Percentiles rank a stretch among this genome's conserved stretches.
Evolutionary conservation across 2,888 invertebrate species (phyloP).

Genomic region (Chymomyza caudatula): DNA sequence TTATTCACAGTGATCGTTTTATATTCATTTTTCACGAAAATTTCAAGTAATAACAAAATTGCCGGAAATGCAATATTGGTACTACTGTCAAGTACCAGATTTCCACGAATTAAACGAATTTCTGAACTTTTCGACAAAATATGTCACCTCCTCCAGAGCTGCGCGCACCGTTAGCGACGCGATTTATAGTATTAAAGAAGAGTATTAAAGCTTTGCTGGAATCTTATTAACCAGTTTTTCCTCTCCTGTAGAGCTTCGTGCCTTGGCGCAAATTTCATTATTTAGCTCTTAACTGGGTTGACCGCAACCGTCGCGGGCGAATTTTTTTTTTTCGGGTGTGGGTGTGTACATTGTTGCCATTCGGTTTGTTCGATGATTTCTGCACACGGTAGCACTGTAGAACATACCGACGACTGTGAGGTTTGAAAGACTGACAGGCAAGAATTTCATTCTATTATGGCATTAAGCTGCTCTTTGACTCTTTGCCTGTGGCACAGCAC

Average conservation of each 20-base stretch:
- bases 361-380: slow-evolving; percentile 17
- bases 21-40: no score
- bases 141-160: no score
- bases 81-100: no score
- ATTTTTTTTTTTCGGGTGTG: background rate
- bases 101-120: no score
- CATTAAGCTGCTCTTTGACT: slow-evolving; percentile 38
- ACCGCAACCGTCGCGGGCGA: slow-evolving; percentile 1
- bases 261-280: slow-evolving; percentile 25
- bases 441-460: slow-evolving; percentile 35
- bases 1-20: no score
- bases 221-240: background rate
- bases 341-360: background rate
- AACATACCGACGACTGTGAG: background rate
- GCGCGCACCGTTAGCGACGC: no score
- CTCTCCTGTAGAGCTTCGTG: background rate
- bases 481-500: slow-evolving; percentile 12
- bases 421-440: background rate
- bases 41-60: no score
- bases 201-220: background rate
- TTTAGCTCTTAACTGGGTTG: slow-evolving; percentile 22
- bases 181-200: no score
- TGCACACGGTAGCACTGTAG: slow-evolving; percentile 14
- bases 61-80: no score
- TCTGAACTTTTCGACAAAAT: no score